Evolutionary conservation across 2,113 vertebrate genomes (phyloP).

Genomic region (Capreolus pygargus): DNA sequence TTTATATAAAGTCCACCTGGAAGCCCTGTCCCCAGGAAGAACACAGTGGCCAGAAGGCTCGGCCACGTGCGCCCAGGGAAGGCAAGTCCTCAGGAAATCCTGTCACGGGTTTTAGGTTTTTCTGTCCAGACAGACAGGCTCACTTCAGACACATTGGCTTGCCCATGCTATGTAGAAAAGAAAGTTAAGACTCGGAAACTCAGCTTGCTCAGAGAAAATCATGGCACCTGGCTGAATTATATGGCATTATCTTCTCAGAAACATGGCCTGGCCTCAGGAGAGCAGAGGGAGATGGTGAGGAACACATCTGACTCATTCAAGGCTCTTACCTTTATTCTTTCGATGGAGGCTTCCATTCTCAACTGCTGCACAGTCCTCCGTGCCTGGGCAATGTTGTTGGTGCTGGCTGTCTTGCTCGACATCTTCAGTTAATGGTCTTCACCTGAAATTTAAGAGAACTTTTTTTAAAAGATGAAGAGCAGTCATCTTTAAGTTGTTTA

Average conservation of each 20-base stretch:
- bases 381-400: constrained; percentile 89
- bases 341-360: constrained; percentile 89
- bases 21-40: neutral
- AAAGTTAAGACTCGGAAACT: neutral
- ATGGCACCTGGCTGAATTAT: neutral
- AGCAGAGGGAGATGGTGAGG: neutral
- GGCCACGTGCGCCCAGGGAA: neutral
- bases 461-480: neutral
- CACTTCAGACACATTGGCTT: neutral
- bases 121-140: neutral
- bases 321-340: constrained; percentile 91
- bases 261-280: rapidly evolving
- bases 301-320: rapidly evolving
- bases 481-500: neutral
- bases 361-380: constrained; percentile 91
- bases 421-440: constrained; percentile 75
- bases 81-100: neutral
- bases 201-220: neutral
- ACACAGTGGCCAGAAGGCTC: neutral
- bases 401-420: constrained; percentile 90
- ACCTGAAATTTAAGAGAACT: constrained; percentile 22
- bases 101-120: neutral
- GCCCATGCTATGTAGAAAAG: neutral
- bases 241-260: neutral
- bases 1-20: neutral